Evolutionary conservation across 2,113 vertebrate genomes (phyloP).

Genomic region (Mesembrinibis cayennensis): DNA sequence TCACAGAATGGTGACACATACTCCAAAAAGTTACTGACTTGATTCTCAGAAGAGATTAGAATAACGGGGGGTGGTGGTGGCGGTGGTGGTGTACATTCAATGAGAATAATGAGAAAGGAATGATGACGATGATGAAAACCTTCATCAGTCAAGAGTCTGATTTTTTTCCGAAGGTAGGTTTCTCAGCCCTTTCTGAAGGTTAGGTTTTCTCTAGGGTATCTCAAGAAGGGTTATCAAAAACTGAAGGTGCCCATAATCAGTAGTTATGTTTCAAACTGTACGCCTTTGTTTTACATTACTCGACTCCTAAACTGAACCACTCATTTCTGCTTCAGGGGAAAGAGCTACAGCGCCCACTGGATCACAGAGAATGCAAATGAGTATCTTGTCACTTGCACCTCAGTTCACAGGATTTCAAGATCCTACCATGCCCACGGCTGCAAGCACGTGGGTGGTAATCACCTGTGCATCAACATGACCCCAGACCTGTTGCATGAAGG

Average conservation of each 20-base stretch:
- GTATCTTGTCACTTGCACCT: neutral
- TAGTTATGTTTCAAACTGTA: neutral
- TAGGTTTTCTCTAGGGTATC: neutral
- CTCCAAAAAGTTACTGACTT: neutral
- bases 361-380: neutral
- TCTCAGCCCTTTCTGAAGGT: conserved; percentile 9
- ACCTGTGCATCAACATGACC: neutral
- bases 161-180: neutral
- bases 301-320: neutral
- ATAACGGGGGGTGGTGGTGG: no score
- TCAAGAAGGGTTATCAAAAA: neutral
- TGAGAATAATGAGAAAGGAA: neutral
- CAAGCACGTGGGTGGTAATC: neutral
- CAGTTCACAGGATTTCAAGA: neutral
- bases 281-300: neutral
- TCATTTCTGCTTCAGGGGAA: neutral
- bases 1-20: neutral
- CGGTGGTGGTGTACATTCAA: neutral
- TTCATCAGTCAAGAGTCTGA: neutral
- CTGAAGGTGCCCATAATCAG: neutral
- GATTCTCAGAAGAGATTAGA: neutral
- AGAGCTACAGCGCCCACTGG: neutral
- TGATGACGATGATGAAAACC: neutral
- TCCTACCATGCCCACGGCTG: accelerated
- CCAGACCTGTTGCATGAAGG: neutral